Evolutionary conservation across 2,797 vertebrate genomes (phyloP), one percentile per base, ranked within the genome.

Genomic region (Decapterus maruadsi): DNA sequence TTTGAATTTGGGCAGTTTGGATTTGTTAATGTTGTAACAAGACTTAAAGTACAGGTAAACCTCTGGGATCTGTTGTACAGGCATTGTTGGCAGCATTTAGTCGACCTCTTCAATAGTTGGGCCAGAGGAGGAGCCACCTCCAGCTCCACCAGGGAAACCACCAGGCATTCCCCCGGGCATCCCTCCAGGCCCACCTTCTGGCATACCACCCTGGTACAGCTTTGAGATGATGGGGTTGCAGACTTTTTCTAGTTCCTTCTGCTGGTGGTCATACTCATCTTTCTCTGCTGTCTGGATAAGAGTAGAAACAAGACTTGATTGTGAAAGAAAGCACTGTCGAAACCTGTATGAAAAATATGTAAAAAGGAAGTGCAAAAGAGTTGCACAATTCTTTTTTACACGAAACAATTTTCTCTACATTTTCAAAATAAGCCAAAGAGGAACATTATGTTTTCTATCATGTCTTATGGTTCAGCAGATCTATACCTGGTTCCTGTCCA

Each of bases 41-140:
- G 0, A 55, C 56, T 62, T 60, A 14, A 17, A 68, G 29, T 6
- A 16, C n/a, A 16, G 7, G 74, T 31, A 57, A 46, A 26, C 8
- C 1, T 16, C 26, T 81, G 61, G 59, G 53, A 72, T 81, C 56
- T 78, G 68, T 75, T 43, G 67, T 63, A n/a, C 78, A 60, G 13
- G 73, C n/a, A 42, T 8, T 48, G 22, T 67, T 17, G 12, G 19
- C 31, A 31, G 31, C 14, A 9, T 72, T 93, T 77, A 95, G 84
- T 96, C 95, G 0, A 96, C 95, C 58, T 96, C 95, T 73, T 96
- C 95, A 3, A 96, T 96, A 65, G 95, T 96, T 68, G 95, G 95
- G 3, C 95, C 95, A 57, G 95, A 93, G 26, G 94, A 93, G n/a
- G 92, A 84, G 29, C 91, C 82, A 20, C 88, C 89, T 73, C 86